Evolutionary conservation across 2,888 invertebrate genomes (phyloP).

Genomic region (Metalampra italica): DNA sequence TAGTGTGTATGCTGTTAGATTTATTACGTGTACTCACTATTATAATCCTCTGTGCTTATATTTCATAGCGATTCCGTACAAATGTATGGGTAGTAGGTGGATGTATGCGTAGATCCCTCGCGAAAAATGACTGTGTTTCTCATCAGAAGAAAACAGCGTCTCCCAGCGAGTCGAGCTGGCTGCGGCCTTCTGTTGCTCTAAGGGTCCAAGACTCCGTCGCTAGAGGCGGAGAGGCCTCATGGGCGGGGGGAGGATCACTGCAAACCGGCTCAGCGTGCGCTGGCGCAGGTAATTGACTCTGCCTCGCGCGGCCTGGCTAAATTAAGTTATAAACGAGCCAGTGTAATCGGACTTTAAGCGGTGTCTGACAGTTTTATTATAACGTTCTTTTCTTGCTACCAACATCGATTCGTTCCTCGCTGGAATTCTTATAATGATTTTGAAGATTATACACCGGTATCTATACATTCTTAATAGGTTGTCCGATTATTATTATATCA

Average conservation of each 20-base stretch:
- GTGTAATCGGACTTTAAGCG: conserved; percentile 53
- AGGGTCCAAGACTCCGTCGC: conserved; percentile 36
- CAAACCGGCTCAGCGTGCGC: conserved; percentile 68
- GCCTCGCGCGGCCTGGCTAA: conserved; percentile 37
- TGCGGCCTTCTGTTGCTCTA: too few relatives aligned
- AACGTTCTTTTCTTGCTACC: conserved; percentile 27
- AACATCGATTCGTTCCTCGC: conserved; percentile 24
- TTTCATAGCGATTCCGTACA: too few relatives aligned
- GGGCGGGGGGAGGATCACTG: conserved; percentile 38
- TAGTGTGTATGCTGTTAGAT: too few relatives aligned
- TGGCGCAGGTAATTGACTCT: conserved; percentile 26
- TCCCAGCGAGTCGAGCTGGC: too few relatives aligned
- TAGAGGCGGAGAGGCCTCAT: conserved; percentile 23
- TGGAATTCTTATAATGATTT: conserved; percentile 29
- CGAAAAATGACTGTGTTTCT: too few relatives aligned
- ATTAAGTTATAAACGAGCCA: conserved; percentile 71
- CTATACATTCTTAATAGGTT: neutral
- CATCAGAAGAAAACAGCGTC: too few relatives aligned
- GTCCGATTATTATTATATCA: neutral
- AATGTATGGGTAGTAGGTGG: too few relatives aligned
- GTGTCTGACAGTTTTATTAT: conserved; percentile 43
- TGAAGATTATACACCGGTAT: conserved; percentile 17
- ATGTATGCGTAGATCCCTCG: too few relatives aligned
- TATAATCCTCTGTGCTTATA: too few relatives aligned
- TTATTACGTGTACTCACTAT: too few relatives aligned